phyloP scores from a whole-genome alignment of 2,888 invertebrate species.

The Catotricha subobsoleta region DNA sequence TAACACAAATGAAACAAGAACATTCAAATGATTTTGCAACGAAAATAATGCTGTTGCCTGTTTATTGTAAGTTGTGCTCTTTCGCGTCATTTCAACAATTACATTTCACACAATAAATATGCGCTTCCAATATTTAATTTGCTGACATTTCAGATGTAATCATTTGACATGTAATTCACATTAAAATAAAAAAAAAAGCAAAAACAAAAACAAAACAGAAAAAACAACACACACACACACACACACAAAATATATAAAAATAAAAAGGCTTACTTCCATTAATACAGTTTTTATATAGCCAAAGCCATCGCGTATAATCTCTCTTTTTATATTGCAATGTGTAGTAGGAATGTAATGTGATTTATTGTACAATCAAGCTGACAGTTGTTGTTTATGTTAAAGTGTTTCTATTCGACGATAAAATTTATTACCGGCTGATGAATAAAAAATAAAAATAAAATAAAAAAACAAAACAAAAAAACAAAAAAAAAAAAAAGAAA shows the following conservation, averaged over 20 bases:
- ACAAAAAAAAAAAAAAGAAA: neutral
- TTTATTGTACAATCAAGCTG: slow-evolving; percentile 7
- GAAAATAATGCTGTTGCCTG: no score
- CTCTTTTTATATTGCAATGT: neutral
- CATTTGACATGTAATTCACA: slow-evolving; percentile 6
- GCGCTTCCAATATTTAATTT: neutral
- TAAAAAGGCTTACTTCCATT: no score
- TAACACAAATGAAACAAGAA: no score
- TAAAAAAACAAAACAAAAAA: neutral
- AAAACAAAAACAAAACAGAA: no score
- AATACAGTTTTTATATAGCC: no score
- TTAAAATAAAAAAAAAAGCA: no score
- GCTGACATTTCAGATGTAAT: slow-evolving; percentile 4
- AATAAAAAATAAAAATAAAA: slow-evolving; percentile 3
- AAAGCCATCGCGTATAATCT: no score
- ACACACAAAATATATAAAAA: no score
- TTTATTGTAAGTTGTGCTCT: no score
- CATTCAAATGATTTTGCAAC: no score
- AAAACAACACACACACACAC: no score
- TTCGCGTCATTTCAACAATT: no score
- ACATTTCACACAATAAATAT: slow-evolving; percentile 6
- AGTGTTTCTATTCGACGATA: slow-evolving; percentile 7
- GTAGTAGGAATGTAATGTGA: slow-evolving; percentile 4
- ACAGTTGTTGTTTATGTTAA: slow-evolving; percentile 7
- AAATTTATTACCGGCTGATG: slow-evolving; percentile 7